Percentiles rank a stretch among this genome's conserved stretches.
phyloP scores from a whole-genome alignment of 2,113 vertebrate species.

The Peromyscus polionotus region DNA sequence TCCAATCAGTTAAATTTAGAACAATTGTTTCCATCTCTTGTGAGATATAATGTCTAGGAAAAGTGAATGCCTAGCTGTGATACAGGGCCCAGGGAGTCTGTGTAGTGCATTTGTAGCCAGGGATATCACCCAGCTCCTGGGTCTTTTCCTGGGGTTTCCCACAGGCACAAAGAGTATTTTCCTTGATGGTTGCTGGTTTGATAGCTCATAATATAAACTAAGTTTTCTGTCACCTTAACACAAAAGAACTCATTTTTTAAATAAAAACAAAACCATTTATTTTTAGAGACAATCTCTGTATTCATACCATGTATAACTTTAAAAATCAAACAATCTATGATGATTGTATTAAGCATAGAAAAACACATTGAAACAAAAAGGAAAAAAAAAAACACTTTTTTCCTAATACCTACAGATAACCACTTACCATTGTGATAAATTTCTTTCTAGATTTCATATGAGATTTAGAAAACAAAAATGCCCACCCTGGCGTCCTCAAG shows the following conservation, averaged over 20 bases:
- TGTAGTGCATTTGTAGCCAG: conserved; percentile 1
- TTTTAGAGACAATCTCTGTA: conserved; percentile 23
- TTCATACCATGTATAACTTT: conserved; percentile 25
- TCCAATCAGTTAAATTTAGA: conserved; percentile 88
- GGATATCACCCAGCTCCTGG: neutral
- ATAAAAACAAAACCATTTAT: conserved; percentile 24
- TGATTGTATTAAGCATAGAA: conserved; percentile 2
- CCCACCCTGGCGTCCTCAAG: neutral
- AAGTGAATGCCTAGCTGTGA: conserved; percentile 81
- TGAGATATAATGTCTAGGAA: conserved; percentile 86
- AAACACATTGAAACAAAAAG: conserved; percentile 13
- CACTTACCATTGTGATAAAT: neutral
- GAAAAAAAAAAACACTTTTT: neutral
- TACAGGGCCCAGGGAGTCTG: conserved; percentile 74
- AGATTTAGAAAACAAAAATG: neutral
- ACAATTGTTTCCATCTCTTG: conserved; percentile 85
- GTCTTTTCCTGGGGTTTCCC: conserved; percentile 45
- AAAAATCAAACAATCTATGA: conserved; percentile 30
- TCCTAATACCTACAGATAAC: neutral
- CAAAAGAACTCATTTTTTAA: conserved; percentile 9
- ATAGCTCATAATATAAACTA: conserved; percentile 32
- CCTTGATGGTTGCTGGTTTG: conserved; percentile 37
- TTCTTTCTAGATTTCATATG: neutral
- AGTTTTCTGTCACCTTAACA: conserved; percentile 57
- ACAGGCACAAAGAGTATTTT: conserved; percentile 48